These are phyloP conservation scores for Cyclophora punctaria DNA, from an alignment of 2,888 invertebrate species.

Conservation along the genomic window DNA sequence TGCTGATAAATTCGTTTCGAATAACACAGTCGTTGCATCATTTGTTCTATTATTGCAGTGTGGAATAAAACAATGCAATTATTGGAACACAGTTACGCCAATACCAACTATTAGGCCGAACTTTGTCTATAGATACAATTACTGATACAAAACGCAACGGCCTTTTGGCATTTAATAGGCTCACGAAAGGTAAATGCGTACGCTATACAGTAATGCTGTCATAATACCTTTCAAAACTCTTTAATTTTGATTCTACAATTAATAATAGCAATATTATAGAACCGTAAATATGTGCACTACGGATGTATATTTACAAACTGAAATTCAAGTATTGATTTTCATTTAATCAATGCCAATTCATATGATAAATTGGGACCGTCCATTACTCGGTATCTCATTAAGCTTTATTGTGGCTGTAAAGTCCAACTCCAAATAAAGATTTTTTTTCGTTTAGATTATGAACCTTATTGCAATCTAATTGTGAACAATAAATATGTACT, in stretches of 20 bases:
- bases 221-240: too few relatives aligned
- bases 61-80: slow-evolving; percentile 42
- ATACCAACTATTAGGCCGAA: slow-evolving; percentile 23
- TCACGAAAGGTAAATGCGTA: slow-evolving; percentile 6
- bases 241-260: too few relatives aligned
- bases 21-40: slow-evolving; percentile 38
- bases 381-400: slow-evolving; percentile 22
- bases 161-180: slow-evolving; percentile 15
- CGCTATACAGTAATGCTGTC: slow-evolving; percentile 5
- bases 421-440: slow-evolving; percentile 22
- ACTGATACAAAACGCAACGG: slow-evolving; percentile 22
- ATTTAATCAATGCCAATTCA: slow-evolving; percentile 17
- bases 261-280: too few relatives aligned
- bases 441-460: slow-evolving; percentile 23
- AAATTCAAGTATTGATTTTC: slow-evolving; percentile 16
- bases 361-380: slow-evolving; percentile 19
- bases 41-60: slow-evolving; percentile 31
- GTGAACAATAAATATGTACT: slow-evolving; percentile 10
- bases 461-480: slow-evolving; percentile 20
- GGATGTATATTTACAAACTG: slow-evolving; percentile 2
- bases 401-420: slow-evolving; percentile 15
- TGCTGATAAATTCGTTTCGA: slow-evolving; percentile 35
- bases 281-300: neutral
- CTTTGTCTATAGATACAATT: slow-evolving; percentile 23
- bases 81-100: slow-evolving; percentile 26